phyloP scores from a whole-genome alignment of 2,797 vertebrate species.

The Lacerta agilis region DNA sequence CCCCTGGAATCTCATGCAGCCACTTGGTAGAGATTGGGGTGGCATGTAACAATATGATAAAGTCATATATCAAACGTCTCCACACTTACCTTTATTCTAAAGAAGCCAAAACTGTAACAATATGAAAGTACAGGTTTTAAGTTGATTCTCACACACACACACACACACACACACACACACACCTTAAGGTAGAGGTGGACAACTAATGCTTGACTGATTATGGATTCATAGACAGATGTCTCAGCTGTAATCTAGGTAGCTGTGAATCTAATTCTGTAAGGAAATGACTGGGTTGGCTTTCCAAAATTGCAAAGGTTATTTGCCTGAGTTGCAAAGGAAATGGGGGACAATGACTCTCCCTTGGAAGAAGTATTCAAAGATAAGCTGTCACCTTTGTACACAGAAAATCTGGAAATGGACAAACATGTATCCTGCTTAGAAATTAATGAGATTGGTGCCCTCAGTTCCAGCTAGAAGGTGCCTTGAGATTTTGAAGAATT shows the following conservation, averaged over 20 bases:
- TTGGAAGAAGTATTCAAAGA: background rate
- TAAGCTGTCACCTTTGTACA: background rate
- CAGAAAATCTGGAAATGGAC: background rate
- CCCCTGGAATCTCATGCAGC: no score
- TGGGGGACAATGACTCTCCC: background rate
- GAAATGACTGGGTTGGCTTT: background rate
- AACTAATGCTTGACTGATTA: background rate
- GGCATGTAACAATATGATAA: no score
- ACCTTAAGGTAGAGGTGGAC: background rate
- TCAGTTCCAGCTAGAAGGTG: background rate
- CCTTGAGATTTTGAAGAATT: background rate
- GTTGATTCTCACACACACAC: no score
- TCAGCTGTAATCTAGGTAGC: background rate
- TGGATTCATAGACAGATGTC: background rate
- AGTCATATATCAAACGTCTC: no score
- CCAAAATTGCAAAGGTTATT: background rate
- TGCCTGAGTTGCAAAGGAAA: background rate
- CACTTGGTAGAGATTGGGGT: no score
- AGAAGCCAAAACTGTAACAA: no score
- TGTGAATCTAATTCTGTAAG: background rate
- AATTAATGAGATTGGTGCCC: conserved; percentile 4
- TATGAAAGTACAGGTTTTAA: no score
- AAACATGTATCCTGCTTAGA: background rate
- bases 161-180: no score
- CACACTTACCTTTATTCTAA: no score